phyloP scores from a whole-genome alignment of 2,797 vertebrate species.

The Tympanoctomys barrerae region DNA sequence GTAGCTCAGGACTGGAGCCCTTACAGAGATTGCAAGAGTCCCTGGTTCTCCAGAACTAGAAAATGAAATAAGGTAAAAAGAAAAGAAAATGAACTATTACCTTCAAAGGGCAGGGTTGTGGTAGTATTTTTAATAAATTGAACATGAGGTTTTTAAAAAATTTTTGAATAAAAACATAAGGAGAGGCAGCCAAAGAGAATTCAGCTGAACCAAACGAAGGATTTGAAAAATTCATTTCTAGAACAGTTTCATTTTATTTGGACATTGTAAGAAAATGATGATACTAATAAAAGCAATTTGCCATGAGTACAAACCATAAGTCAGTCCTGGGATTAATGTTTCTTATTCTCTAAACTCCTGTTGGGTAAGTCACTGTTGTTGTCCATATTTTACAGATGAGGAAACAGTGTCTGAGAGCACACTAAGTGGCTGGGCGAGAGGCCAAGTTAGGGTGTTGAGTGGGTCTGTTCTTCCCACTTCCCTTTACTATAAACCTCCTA shows the following conservation, averaged over 20 bases:
- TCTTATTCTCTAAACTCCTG: too few relatives aligned
- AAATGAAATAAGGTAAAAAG: not conserved
- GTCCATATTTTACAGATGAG: too few relatives aligned
- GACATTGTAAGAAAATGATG: not conserved
- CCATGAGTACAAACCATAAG: not conserved
- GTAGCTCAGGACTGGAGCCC: not conserved
- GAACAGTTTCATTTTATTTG: not conserved
- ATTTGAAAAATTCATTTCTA: not conserved
- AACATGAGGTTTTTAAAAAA: not conserved
- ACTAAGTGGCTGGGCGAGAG: not conserved
- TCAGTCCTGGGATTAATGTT: not conserved
- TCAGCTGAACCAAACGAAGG: not conserved
- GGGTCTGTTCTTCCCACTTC: accelerated
- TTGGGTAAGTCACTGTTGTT: not conserved
- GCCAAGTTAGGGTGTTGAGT: too few relatives aligned
- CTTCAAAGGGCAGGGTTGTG: not conserved
- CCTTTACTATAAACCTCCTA: not conserved
- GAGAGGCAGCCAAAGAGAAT: not conserved
- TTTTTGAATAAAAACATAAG: not conserved
- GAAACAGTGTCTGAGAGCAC: not conserved
- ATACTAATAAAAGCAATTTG: not conserved
- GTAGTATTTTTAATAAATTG: not conserved
- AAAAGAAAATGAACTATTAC: not conserved
- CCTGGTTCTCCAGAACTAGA: not conserved
- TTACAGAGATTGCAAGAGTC: not conserved